Conservation (phyloP, 2,888 invertebrate species). For the Elegia similella region DNA sequence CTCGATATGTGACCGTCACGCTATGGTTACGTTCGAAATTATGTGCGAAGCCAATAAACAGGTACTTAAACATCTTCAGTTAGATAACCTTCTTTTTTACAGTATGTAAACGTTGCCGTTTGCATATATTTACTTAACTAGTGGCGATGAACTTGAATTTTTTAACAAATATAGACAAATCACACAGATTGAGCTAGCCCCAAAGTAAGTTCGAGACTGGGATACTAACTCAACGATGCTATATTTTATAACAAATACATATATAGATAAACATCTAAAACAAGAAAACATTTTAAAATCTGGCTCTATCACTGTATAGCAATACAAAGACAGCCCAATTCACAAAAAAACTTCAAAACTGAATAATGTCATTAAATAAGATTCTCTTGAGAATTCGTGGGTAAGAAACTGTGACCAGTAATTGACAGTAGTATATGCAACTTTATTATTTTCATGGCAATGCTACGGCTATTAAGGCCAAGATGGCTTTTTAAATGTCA, state of each 20-base stretch:
- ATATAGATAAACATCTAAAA: too few species aligned
- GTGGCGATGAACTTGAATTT: background rate
- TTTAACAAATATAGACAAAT: background rate
- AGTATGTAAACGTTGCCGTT: background rate
- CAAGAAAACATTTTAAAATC: too few species aligned
- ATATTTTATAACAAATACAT: too few species aligned
- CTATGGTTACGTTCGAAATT: background rate
- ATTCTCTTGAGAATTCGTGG: too few species aligned
- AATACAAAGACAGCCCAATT: too few species aligned
- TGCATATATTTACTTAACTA: background rate
- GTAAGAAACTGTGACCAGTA: too few species aligned
- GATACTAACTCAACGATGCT: too few species aligned
- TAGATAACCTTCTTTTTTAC: background rate
- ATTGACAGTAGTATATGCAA: background rate
- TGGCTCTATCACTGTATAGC: too few species aligned
- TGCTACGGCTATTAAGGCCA: constrained; percentile 5
- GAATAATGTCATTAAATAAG: too few species aligned
- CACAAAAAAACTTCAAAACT: too few species aligned
- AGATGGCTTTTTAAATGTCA: constrained; percentile 4
- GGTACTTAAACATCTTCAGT: background rate
- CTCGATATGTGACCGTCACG: constrained; percentile 2
- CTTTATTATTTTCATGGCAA: background rate
- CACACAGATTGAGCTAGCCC: too few species aligned
- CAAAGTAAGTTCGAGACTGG: too few species aligned
- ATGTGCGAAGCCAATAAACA: background rate